phyloP scores from a whole-genome alignment of 2,888 invertebrate genomes.

The Volucella inflata region DNA sequence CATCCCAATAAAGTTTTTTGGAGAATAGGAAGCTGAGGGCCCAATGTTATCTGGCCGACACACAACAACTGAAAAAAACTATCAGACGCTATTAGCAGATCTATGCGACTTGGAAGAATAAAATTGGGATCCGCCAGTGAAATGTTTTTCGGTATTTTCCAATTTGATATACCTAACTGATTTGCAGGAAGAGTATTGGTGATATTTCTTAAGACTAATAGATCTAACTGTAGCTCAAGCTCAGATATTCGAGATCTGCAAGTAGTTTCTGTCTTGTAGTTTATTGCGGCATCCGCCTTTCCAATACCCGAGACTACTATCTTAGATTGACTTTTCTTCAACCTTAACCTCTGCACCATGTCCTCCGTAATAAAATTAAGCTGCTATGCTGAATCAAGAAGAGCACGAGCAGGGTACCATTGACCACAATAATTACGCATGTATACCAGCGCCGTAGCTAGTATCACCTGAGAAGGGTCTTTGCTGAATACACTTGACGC shows the following conservation, averaged over 20 bases:
- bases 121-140: constrained; percentile 9
- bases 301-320: constrained; percentile 8
- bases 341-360: neutral
- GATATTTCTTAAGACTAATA: neutral
- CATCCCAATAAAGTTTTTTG: constrained; percentile 11
- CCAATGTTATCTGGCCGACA: constrained; percentile 7
- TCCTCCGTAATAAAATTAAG: constrained; percentile 3
- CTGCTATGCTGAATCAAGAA: constrained; percentile 15
- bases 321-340: neutral
- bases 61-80: constrained; percentile 7
- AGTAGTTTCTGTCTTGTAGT: too few species aligned
- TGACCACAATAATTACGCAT: too few species aligned
- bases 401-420: constrained; percentile 6
- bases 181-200: neutral
- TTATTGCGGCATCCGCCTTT: neutral
- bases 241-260: constrained; percentile 9
- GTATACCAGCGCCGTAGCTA: neutral
- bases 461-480: neutral
- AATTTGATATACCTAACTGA: neutral
- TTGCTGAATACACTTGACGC: neutral
- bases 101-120: constrained; percentile 2
- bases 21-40: neutral
- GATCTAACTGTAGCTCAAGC: neutral
- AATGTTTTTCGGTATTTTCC: constrained; percentile 14
- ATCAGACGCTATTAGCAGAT: neutral